Conservation (phyloP, 2,888 invertebrate species). For the Eurytoma californica region DNA sequence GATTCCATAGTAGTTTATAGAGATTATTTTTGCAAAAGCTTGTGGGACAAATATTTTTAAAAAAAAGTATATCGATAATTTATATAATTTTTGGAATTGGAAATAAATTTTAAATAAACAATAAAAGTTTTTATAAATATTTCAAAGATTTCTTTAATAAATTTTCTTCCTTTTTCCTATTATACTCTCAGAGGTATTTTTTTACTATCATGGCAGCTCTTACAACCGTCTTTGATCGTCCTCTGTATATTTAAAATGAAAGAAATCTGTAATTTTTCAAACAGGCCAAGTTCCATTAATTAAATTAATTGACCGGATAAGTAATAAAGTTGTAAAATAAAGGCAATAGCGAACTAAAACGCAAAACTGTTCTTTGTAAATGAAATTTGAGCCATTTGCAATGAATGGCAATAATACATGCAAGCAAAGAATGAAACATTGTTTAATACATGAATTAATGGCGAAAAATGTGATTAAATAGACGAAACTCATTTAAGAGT, state of each 20-base stretch:
- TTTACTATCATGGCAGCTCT: constrained; percentile 33
- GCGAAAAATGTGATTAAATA: constrained; percentile 50
- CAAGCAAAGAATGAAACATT: constrained; percentile 31
- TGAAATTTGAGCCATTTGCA: constrained; percentile 6
- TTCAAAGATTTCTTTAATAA: constrained; percentile 43
- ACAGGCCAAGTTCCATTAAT: constrained; percentile 47
- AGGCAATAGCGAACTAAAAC: constrained; percentile 37
- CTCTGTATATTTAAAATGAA: constrained; percentile 43
- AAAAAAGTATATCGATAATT: constrained; percentile 26
- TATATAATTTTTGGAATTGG: constrained; percentile 51
- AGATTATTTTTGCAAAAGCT: constrained; percentile 40
- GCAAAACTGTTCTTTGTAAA: constrained; percentile 30
- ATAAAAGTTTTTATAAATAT: constrained; percentile 49
- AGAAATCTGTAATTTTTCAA: constrained; percentile 44
- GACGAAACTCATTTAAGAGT: constrained; percentile 44
- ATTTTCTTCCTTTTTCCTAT: constrained; percentile 43
- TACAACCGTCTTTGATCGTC: constrained; percentile 47
- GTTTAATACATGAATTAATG: constrained; percentile 40
- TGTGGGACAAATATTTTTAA: constrained; percentile 37
- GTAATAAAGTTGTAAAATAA: constrained; percentile 39
- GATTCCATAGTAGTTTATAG: constrained; percentile 41
- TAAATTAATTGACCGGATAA: constrained; percentile 34
- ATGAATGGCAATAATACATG: constrained; percentile 39
- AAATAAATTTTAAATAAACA: constrained; percentile 51
- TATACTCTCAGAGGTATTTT: constrained; percentile 50